Conservation (phyloP, 2,113 vertebrate genomes). For the Bostrychus sinensis region DNA sequence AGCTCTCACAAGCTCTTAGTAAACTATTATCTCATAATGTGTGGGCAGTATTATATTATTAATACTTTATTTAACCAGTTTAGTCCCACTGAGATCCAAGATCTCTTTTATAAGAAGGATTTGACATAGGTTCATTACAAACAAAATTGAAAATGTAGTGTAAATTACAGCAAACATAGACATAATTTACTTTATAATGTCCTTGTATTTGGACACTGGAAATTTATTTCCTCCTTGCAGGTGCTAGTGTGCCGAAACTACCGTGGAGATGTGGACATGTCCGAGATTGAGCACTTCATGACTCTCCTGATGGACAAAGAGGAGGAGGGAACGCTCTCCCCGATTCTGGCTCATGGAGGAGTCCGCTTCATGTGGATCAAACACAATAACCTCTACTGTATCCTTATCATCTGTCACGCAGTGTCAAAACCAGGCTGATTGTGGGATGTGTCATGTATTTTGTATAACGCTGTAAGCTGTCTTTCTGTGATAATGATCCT, state of each 20-base stretch:
- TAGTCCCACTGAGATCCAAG: too few relatives aligned
- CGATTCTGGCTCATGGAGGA: constrained; percentile 93
- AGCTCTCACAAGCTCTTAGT: not conserved
- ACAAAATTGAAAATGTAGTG: too few relatives aligned
- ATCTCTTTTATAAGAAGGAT: too few relatives aligned
- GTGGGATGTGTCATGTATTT: not conserved
- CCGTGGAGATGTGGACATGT: constrained; percentile 98
- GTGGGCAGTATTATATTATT: not conserved
- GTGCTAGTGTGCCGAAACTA: constrained; percentile 98
- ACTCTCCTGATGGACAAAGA: constrained; percentile 98
- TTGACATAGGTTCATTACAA: too few relatives aligned
- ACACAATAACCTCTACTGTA: constrained; percentile 98
- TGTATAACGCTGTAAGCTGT: not conserved
- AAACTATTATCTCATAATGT: not conserved
- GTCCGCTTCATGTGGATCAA: constrained; percentile 99
- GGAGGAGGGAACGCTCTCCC: constrained; percentile 93
- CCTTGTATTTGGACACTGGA: not conserved
- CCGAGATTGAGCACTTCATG: constrained; percentile 99
- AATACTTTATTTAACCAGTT: too few relatives aligned
- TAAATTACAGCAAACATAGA: too few relatives aligned
- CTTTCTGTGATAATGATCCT: constrained; percentile 53
- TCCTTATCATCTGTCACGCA: constrained; percentile 71
- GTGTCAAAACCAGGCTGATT: not conserved
- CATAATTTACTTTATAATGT: not conserved
- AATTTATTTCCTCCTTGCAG: constrained; percentile 60